Conservation (phyloP, 2,113 vertebrate genomes). For the Mesitornis unicolor region DNA sequence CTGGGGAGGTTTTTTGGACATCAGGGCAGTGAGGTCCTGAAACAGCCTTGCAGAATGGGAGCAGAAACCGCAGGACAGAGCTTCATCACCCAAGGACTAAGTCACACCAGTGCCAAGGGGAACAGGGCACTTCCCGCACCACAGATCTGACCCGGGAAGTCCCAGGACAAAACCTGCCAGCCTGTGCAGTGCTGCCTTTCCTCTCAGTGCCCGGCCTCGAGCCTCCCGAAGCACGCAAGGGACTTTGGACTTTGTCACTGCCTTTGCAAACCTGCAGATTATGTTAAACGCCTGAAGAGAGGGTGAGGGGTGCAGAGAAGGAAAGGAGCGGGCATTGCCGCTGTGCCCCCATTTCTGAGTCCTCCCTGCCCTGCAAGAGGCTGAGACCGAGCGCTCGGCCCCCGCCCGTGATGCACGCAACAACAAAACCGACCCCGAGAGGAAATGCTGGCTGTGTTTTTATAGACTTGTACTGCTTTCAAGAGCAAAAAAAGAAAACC, state of each 20-base stretch:
- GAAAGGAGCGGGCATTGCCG: background rate
- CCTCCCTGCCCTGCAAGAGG: background rate
- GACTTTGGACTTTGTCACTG: background rate
- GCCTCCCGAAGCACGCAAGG: rapidly evolving
- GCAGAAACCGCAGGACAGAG: background rate
- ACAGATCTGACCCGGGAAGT: too few relatives aligned
- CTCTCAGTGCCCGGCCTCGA: background rate
- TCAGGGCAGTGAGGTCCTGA: background rate
- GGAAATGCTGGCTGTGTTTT: background rate
- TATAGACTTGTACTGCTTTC: background rate
- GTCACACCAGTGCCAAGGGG: background rate
- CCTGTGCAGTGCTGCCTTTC: background rate
- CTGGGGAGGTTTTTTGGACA: background rate
- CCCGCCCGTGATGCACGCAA: background rate
- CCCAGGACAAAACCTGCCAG: background rate
- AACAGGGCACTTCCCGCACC: background rate
- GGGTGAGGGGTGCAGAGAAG: background rate
- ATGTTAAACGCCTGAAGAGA: background rate
- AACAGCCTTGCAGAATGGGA: background rate
- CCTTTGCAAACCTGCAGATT: background rate
- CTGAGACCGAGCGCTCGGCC: background rate
- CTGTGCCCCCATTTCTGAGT: too few relatives aligned
- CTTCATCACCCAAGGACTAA: background rate
- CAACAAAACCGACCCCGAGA: background rate
- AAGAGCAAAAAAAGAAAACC: background rate